These are phyloP conservation scores for Torymus tubicola DNA, from an alignment of 2,888 invertebrate genomes.

Conservation along the genomic window DNA sequence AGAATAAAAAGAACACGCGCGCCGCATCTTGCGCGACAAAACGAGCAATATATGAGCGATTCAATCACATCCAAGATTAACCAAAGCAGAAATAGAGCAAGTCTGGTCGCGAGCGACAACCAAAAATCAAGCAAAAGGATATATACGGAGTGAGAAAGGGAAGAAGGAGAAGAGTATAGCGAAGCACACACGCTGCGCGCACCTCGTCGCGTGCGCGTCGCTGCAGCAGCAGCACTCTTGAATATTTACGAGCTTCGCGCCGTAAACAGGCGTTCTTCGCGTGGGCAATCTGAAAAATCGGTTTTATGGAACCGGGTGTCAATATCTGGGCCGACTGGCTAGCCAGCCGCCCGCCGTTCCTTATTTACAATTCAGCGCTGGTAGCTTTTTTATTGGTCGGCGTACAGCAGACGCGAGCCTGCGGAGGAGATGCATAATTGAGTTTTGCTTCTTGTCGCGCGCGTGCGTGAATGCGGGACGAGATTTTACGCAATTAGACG, in stretches of 20 bases:
- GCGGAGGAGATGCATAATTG: conserved; percentile 1
- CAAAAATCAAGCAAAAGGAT: conserved; percentile 17
- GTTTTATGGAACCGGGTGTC: conserved; percentile 41
- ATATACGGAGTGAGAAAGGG: not conserved
- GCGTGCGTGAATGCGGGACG: not conserved
- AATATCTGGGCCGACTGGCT: conserved; percentile 48
- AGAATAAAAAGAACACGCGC: not conserved
- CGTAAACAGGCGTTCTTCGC: conserved; percentile 18
- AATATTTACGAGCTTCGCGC: conserved; percentile 50
- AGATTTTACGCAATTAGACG: conserved; percentile 26
- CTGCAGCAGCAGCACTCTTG: no score
- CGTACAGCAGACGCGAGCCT: not conserved
- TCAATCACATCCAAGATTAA: conserved; percentile 19
- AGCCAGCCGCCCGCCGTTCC: not conserved
- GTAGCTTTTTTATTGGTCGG: conserved; percentile 11
- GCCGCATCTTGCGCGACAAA: no score
- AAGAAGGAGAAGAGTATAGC: not conserved
- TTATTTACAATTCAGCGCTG: conserved; percentile 45
- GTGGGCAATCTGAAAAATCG: conserved; percentile 42
- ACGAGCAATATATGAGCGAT: not conserved
- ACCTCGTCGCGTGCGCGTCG: not conserved
- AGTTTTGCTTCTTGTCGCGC: not conserved
- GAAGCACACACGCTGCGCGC: not conserved
- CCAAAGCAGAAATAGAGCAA: conserved; percentile 26
- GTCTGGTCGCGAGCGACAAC: not conserved